Conservation (phyloP, 2,797 vertebrate species). For the Selene dorsalis region DNA sequence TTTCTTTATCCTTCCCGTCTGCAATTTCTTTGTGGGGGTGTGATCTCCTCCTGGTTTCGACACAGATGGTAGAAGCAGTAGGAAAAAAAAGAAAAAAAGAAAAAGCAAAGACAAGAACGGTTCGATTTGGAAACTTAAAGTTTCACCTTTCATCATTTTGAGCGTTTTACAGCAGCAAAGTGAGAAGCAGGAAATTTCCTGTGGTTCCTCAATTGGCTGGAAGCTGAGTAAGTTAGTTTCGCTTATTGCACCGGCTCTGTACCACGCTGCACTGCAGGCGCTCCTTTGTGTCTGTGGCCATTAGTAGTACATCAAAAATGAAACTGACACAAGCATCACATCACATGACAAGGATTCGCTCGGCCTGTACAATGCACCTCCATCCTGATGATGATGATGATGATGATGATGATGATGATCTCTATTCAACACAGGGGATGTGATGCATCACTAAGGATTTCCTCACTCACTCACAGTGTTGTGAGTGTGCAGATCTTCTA, state of each 20-base stretch:
- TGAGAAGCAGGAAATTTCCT: not conserved
- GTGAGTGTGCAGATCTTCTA: not conserved
- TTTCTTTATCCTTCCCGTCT: not conserved
- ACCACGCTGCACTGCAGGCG: too few relatives aligned
- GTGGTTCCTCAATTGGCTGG: not conserved
- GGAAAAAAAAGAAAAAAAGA: not conserved
- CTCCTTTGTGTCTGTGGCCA: not conserved
- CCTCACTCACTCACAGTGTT: not conserved
- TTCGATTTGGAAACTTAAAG: not conserved
- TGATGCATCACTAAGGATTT: not conserved
- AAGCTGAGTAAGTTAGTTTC: not conserved
- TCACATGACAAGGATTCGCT: not conserved
- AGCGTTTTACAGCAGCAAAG: not conserved
- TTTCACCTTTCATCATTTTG: slow-evolving; percentile 4
- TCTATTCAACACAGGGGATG: not conserved
- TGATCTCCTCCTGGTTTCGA: too few relatives aligned
- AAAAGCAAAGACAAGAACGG: not conserved
- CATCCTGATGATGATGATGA: not conserved
- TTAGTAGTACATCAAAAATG: not conserved
- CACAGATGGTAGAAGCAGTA: not conserved
- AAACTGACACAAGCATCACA: not conserved
- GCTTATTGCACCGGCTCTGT: not conserved
- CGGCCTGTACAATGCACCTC: not conserved
- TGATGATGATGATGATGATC: not conserved
- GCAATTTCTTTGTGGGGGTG: not conserved